A percentile compares a stretch with the other conserved stretches of the same genome.
phyloP scores from a whole-genome alignment of 2,797 vertebrate species.

The Masticophis lateralis region DNA sequence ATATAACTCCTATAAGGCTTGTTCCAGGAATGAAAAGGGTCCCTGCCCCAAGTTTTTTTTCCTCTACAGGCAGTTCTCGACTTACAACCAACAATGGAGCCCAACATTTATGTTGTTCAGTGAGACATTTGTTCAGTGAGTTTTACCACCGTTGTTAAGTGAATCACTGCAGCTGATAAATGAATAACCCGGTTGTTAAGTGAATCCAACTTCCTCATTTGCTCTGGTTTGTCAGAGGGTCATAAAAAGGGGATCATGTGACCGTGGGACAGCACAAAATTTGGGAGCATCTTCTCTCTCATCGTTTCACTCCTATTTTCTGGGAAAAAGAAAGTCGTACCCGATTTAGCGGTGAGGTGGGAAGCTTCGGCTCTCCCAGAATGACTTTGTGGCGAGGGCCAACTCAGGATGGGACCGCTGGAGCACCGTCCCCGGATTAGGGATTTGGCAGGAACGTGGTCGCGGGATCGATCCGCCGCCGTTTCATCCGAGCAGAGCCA shows the following conservation, averaged over 20 bases:
- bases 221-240: background rate
- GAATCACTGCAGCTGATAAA: background rate
- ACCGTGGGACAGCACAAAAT: background rate
- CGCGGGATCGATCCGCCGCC: conserved; percentile 36
- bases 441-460: conserved; percentile 38
- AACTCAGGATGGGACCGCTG: conserved; percentile 74
- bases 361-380: conserved; percentile 56
- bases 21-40: background rate
- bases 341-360: conserved; percentile 73
- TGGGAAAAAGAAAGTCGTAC: conserved; percentile 53
- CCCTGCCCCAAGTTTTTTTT: background rate
- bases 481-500: conserved; percentile 81
- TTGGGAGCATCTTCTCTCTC: background rate
- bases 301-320: background rate
- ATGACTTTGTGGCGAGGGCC: conserved; percentile 32
- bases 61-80: background rate
- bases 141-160: background rate
- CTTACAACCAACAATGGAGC: background rate
- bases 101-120: background rate
- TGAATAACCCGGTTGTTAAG: background rate
- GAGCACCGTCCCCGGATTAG: conserved; percentile 75
- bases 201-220: background rate
- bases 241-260: too few species aligned
- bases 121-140: background rate
- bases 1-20: background rate